phyloP scores from a whole-genome alignment of 92 coral and sea anemone species.

The Blastomussa wellsi region DNA sequence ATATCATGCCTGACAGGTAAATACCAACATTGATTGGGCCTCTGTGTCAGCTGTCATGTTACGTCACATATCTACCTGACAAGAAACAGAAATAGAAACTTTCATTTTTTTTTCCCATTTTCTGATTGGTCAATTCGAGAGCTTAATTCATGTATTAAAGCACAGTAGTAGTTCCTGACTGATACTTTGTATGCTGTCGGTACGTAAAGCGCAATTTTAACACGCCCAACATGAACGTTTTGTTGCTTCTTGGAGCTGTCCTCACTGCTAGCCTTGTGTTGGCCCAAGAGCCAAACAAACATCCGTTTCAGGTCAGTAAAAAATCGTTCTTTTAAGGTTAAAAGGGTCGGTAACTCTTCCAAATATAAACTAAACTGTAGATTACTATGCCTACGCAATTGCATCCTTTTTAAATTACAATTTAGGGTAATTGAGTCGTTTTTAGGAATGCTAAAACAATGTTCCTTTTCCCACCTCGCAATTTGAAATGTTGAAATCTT shows the following conservation, averaged over 20 bases:
- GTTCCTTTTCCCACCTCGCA: too few relatives aligned
- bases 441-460: too few relatives aligned
- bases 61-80: not conserved
- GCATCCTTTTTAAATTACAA: too few relatives aligned
- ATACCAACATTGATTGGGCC: not conserved
- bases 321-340: not conserved
- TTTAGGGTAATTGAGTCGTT: too few relatives aligned
- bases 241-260: not conserved
- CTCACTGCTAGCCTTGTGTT: constrained; percentile 8
- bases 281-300: constrained; percentile 33
- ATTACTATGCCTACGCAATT: too few relatives aligned
- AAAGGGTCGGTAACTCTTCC: not conserved
- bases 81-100: not conserved
- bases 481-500: too few relatives aligned
- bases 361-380: too few relatives aligned
- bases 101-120: not conserved
- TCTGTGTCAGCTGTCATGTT: not conserved
- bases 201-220: not conserved
- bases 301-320: constrained; percentile 10
- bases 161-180: not conserved
- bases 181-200: not conserved
- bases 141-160: not conserved
- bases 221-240: constrained; percentile 8
- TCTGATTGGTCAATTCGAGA: not conserved
- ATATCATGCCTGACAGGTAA: not conserved